A percentile compares a stretch with the other conserved stretches of the same genome.
Conservation (phyloP, 2,113 vertebrate genomes). For the Cyprinodon brontotheroides region DNA sequence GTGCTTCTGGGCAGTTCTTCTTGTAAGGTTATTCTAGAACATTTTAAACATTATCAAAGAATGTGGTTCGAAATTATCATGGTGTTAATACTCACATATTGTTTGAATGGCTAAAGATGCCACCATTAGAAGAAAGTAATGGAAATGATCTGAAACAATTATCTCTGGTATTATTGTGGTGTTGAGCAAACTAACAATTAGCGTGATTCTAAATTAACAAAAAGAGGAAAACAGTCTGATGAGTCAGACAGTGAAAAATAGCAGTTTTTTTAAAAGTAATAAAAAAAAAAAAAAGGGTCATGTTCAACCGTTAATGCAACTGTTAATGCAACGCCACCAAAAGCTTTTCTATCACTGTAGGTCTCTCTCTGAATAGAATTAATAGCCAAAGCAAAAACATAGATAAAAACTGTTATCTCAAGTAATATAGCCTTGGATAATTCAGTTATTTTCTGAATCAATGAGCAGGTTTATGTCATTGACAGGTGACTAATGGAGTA, state of each 20-base stretch:
- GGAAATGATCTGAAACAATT: not conserved
- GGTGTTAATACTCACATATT: not conserved
- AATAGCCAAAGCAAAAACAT: slow-evolving; percentile 5
- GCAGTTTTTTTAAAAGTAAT: not conserved
- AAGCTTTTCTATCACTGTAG: slow-evolving; percentile 21
- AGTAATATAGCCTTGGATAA: slow-evolving; percentile 19
- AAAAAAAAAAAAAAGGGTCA: too few species aligned
- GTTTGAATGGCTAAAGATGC: not conserved
- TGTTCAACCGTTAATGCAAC: slow-evolving; percentile 4
- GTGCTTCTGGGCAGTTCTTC: too few species aligned
- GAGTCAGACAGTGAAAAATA: not conserved
- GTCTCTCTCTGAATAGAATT: slow-evolving; percentile 37
- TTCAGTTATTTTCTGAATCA: slow-evolving; percentile 11
- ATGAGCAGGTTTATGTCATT: slow-evolving; percentile 25
- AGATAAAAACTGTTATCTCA: slow-evolving; percentile 20
- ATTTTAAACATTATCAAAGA: too few species aligned
- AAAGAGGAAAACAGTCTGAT: not conserved
- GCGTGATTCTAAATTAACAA: not conserved
- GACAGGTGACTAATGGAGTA: slow-evolving; percentile 28
- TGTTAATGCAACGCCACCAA: slow-evolving; percentile 27
- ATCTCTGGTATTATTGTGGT: not conserved
- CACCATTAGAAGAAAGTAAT: not conserved
- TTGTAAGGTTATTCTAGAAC: too few species aligned
- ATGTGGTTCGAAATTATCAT: not conserved
- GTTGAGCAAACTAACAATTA: not conserved